Conservation (phyloP, 2,888 invertebrate species). For the Nemurella pictetii region DNA sequence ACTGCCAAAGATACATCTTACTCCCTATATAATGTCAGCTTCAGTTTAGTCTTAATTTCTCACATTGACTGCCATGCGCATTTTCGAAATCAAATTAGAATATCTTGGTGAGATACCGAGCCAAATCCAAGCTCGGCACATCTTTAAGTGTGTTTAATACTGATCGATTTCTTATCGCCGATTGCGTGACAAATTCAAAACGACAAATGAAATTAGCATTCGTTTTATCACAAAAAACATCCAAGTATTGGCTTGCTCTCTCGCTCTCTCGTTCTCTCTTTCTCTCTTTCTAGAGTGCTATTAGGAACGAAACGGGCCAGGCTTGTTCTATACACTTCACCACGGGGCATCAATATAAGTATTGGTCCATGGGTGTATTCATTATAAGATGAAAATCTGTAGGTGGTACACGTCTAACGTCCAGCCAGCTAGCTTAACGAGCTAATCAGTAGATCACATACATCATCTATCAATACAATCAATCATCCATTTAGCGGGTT, state of each 20-base stretch:
- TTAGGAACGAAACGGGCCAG: not conserved
- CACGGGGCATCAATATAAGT: constrained; percentile 9
- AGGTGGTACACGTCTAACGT: constrained; percentile 32
- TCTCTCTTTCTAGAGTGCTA: not conserved
- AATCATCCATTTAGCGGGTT: constrained; percentile 33
- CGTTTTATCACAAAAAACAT: constrained; percentile 23
- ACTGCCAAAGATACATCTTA: too few relatives aligned
- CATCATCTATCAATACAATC: constrained; percentile 40
- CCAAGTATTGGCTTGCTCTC: too few relatives aligned
- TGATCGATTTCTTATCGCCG: not conserved
- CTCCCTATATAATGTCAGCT: too few relatives aligned
- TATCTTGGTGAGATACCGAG: too few relatives aligned
- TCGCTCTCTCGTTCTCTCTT: not conserved
- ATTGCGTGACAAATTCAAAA: constrained; percentile 14
- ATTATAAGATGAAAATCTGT: constrained; percentile 35
- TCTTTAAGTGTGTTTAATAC: too few relatives aligned
- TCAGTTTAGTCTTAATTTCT: too few relatives aligned
- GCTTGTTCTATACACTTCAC: not conserved
- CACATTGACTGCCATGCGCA: too few relatives aligned
- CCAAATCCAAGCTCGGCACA: too few relatives aligned
- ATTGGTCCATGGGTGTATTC: constrained; percentile 30
- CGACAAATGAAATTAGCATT: constrained; percentile 22
- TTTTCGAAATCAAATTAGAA: too few relatives aligned
- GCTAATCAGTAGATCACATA: constrained; percentile 41
- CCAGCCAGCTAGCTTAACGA: constrained; percentile 38